Evolutionary conservation across 2,797 vertebrate species (phyloP), one percentile per base, ranked within the genome.

Genomic region (Microtus agrestis): DNA sequence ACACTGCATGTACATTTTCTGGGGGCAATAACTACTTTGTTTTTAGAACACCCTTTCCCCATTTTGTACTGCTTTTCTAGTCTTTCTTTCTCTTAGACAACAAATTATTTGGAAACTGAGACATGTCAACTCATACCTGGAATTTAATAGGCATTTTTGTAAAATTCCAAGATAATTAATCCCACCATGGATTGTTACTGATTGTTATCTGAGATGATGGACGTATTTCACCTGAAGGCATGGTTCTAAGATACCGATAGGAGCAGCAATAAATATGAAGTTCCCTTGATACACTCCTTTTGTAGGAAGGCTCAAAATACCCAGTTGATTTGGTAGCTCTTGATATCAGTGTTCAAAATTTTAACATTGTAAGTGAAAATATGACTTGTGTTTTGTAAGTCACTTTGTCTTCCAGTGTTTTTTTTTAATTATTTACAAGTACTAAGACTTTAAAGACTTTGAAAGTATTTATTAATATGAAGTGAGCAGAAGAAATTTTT

Each of bases 81-180:
- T 37, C 43, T 94, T 3, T 8, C 3, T 37, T 46, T 87, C 61
- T 71, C 90, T 65, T 27, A 59, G 31, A 71, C 59, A 13, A 17
- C 40, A 23, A 76, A 63, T 10, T 79, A 23, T 11, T 34, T 51
- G 76, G 43, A 71, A 85, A 34, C 46, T 54, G 51, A 80, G 43
- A 65, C 21, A 63, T 71, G 21, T 71, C 51, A 29, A 12, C 2
- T 46, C 29, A 40, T 65, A 14, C 21, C 17, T 87, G 54, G 43
- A 82, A 15, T 76, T 65, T 56, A 6, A 63, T 19, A 59, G n/a
- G 3, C 25, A 82, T 71, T 89, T 91, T 80, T 92, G 56, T 86
- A 23, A 76, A 93, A 37, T 37, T 94, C 34, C n/a, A 93, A 77
- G 25, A 37, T 71, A 93, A 91, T 69, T 69, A 77, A 87, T 51